Evolutionary conservation across 2,888 invertebrate genomes (phyloP).

Genomic region (Stenichneumon culpator): DNA sequence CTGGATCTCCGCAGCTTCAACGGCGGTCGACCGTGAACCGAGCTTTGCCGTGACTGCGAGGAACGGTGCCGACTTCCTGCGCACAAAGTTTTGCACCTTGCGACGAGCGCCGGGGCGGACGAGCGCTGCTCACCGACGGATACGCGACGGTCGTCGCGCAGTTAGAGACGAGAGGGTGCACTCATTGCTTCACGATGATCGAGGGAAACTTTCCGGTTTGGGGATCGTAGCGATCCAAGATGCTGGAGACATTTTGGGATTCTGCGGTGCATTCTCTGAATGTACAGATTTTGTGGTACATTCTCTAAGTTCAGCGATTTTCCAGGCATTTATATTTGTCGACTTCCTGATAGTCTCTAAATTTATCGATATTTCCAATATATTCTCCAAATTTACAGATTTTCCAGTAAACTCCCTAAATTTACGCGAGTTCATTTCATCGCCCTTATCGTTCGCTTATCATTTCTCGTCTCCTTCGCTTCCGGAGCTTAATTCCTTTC

Average conservation of each 20-base stretch:
- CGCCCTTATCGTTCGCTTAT: background rate
- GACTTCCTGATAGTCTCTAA: too few species aligned
- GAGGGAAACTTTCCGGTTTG: too few species aligned
- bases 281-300: background rate
- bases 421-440: background rate
- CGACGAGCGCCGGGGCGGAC: too few species aligned
- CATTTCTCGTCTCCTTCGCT: background rate
- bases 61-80: slow-evolving; percentile 4
- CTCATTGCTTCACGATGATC: too few species aligned
- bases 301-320: too few species aligned
- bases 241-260: too few species aligned
- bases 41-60: slow-evolving; percentile 44
- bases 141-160: too few species aligned
- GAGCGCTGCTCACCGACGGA: too few species aligned
- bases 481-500: slow-evolving; percentile 8
- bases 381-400: background rate
- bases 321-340: background rate
- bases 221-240: too few species aligned
- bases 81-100: background rate
- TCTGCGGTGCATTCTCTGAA: background rate
- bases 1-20: background rate
- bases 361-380: background rate
- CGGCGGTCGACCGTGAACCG: slow-evolving; percentile 10
- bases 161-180: too few species aligned
- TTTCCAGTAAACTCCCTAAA: too few species aligned